Evolutionary conservation across 2,797 vertebrate species (phyloP), one percentile per base, ranked within the genome.

Genomic region (Mormyrus proboscirostris): DNA sequence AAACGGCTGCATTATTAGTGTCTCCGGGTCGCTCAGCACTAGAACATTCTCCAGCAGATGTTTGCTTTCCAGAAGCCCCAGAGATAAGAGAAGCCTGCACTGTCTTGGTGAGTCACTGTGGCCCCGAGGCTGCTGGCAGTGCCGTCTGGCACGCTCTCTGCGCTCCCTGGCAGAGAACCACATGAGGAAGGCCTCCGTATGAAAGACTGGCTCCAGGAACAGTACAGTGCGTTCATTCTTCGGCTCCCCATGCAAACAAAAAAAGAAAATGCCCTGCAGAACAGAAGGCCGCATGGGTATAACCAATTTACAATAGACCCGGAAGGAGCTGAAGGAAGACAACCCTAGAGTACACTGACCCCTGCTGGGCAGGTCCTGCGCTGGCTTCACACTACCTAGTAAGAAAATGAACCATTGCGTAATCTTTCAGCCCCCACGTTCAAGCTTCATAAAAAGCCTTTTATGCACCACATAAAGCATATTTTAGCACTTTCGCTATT

Each of bases 281-380:
- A 88, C 59, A 88, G n/a, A 69, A 88, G 86, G 86, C 65, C 41
- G 22, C 41, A 69, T 88, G 44, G 33, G n/a, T 76, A 50, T 69
- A 50, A 49, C 44, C 59, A 69, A 69, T 73, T 49, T 73, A 50
- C 59, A 49, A 44, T 51, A 49, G 25, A 25, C 9, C 87, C 25
- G 22, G 59, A 51, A 50, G 59, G 62, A 41, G 14, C 25, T 19
- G 49, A 38, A 33, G 22, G 29, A 55, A 65, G n/a, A 79, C 49
- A 33, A 19, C 49, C 25, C 29, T 29, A 38, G 69, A 12, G 47
- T 12, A 6, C 22, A 10, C 10, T 79, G 88, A 88, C 19, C 49
- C 47, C 87, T 49, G 7, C 50, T 29, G 65, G 47, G 29, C 49
- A 76, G 65, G 41, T 51, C 38, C 16, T 41, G 47, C 29, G 2